These are phyloP conservation scores for Dicyrtomina minuta DNA, from an alignment of 2,888 invertebrate genomes.

Conservation along the genomic window DNA sequence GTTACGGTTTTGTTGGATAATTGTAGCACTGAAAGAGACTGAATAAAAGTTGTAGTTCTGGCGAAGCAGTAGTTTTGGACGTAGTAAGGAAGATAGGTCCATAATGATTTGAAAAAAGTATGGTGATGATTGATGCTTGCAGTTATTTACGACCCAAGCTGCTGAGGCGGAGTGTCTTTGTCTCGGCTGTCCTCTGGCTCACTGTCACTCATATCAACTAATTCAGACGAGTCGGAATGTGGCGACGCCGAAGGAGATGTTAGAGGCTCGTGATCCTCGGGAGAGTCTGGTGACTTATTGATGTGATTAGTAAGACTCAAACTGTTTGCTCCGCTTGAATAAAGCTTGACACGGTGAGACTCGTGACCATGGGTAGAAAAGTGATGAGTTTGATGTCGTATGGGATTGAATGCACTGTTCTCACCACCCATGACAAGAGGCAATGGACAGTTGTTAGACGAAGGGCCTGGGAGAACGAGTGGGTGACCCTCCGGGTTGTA, in stretches of 20 bases:
- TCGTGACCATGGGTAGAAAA: conserved; percentile 11
- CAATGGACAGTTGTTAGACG: conserved; percentile 38
- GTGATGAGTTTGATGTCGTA: conserved; percentile 36
- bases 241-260: conserved; percentile 45
- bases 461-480: conserved; percentile 57
- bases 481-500: conserved; percentile 58
- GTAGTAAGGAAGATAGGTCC: not conserved
- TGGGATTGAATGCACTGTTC: conserved; percentile 75
- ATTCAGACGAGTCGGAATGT: conserved; percentile 49
- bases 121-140: conserved; percentile 9
- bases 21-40: too few relatives aligned
- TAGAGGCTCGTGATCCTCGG: conserved; percentile 37
- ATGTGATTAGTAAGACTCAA: conserved; percentile 34
- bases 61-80: not conserved
- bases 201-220: conserved; percentile 53
- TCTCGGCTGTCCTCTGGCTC: conserved; percentile 41
- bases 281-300: conserved; percentile 35
- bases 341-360: conserved; percentile 23
- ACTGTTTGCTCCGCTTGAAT: conserved; percentile 28
- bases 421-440: conserved; percentile 79
- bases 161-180: conserved; percentile 20
- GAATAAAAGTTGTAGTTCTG: not conserved
- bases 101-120: conserved; percentile 5
- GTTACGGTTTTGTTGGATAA: not conserved
- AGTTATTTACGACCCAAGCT: not conserved